These are phyloP conservation scores for Pocillopora verrucosa DNA, from an alignment of 64 coral and sea anemone species.

Conservation along the genomic window DNA sequence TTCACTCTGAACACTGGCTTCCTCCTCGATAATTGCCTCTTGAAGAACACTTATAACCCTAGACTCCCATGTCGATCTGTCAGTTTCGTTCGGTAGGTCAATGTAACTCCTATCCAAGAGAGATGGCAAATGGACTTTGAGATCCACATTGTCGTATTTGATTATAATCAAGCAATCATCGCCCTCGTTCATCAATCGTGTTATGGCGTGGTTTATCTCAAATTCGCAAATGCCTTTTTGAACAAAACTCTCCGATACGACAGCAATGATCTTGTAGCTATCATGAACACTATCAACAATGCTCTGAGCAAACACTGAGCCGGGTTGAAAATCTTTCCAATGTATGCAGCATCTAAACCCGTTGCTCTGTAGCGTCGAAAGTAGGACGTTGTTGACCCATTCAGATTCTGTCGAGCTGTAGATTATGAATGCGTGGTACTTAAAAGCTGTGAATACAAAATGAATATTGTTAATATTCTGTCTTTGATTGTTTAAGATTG, in stretches of 20 bases:
- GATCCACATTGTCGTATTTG: not conserved
- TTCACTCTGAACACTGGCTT: not conserved
- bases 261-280: conserved; percentile 39
- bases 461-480: not conserved
- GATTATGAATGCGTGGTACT: conserved; percentile 47
- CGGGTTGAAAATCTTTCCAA: conserved; percentile 38
- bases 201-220: conserved; percentile 11
- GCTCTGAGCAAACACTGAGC: not conserved
- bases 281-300: conserved; percentile 39
- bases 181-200: not conserved
- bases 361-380: conserved; percentile 4
- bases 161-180: conserved; percentile 42
- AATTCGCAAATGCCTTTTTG: not conserved
- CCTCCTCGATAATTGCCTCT: not conserved
- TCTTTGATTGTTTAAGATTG: not conserved
- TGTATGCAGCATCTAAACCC: conserved; percentile 22
- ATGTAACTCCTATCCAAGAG: conserved; percentile 3
- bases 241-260: conserved; percentile 14
- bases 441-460: conserved; percentile 2
- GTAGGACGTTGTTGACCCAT: not conserved
- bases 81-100: not conserved
- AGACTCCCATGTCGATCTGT: conserved; percentile 12
- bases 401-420: not conserved
- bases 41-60: not conserved
- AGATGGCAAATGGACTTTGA: not conserved